Conservation (phyloP, 64 coral and sea anemone genomes). For the Dendronephthya gigantea region DNA sequence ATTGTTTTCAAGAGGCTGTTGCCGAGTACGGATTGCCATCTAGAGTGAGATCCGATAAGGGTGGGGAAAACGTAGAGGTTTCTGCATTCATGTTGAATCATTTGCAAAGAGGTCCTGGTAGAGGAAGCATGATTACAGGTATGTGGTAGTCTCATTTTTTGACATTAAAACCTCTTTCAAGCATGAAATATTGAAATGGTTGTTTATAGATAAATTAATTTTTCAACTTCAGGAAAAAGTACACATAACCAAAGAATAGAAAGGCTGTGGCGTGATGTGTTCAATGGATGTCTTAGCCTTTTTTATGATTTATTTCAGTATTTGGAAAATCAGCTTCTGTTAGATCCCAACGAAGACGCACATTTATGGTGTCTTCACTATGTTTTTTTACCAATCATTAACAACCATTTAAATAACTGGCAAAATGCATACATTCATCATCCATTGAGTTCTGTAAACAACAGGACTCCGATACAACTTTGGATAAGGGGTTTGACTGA, state of each 20-base stretch:
- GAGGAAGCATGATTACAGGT: slow-evolving; percentile 10
- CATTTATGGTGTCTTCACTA: slow-evolving; percentile 23
- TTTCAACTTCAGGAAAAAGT: neutral
- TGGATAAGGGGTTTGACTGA: slow-evolving; percentile 21
- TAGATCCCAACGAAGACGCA: slow-evolving; percentile 6
- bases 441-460: slow-evolving; percentile 25
- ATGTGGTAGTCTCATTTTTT: no score
- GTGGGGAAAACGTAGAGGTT: neutral
- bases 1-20: neutral
- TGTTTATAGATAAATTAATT: no score
- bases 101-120: neutral
- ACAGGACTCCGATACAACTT: slow-evolving; percentile 32
- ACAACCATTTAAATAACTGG: slow-evolving; percentile 2
- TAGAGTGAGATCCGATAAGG: neutral
- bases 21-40: neutral
- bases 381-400: slow-evolving; percentile 27
- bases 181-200: no score
- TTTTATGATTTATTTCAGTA: slow-evolving; percentile 29
- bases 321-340: slow-evolving; percentile 8
- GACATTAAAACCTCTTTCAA: no score
- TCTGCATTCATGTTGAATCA: neutral
- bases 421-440: slow-evolving; percentile 20
- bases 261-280: slow-evolving; percentile 26
- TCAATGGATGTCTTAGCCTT: slow-evolving; percentile 18
- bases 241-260: slow-evolving; percentile 38